Percentiles rank a stretch among this genome's conserved stretches.
These are phyloP conservation scores for Cheilosia vulpina DNA, from an alignment of 2,888 invertebrate genomes.

Conservation along the genomic window DNA sequence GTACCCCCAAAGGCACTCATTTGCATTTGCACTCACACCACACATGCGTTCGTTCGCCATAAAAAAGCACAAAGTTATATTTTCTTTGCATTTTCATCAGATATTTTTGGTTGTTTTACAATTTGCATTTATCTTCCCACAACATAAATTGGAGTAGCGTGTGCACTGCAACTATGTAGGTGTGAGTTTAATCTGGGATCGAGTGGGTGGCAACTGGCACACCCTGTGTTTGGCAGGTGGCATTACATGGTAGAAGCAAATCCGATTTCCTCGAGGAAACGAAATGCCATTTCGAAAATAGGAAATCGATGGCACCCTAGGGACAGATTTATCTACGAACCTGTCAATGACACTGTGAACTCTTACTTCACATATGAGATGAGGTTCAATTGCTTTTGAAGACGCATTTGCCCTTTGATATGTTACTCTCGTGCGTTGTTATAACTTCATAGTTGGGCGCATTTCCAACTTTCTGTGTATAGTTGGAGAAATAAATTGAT, in stretches of 20 bases:
- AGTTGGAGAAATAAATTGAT: too few relatives aligned
- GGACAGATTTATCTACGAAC: conserved; percentile 64
- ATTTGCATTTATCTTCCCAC: conserved; percentile 49
- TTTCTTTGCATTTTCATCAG: conserved; percentile 27
- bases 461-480: too few relatives aligned
- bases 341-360: conserved; percentile 50
- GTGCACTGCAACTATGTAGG: background rate
- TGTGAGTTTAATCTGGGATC: background rate
- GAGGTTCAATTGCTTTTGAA: conserved; percentile 41
- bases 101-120: conserved; percentile 40
- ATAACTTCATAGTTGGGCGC: too few relatives aligned
- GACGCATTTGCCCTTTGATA: conserved; percentile 10
- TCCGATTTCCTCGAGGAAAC: conserved; percentile 9
- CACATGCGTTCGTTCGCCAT: conserved; percentile 15
- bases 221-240: conserved; percentile 26
- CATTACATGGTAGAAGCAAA: conserved; percentile 1
- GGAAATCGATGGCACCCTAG: conserved; percentile 69
- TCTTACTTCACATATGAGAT: conserved; percentile 27
- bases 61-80: conserved; percentile 10
- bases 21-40: conserved; percentile 39
- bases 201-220: conserved; percentile 8
- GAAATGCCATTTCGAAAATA: conserved; percentile 50
- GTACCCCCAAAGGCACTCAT: conserved; percentile 33
- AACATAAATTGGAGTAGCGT: background rate
- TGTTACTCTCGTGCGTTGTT: background rate